Conservation (phyloP, 2,888 invertebrate genomes). For the Actias luna region DNA sequence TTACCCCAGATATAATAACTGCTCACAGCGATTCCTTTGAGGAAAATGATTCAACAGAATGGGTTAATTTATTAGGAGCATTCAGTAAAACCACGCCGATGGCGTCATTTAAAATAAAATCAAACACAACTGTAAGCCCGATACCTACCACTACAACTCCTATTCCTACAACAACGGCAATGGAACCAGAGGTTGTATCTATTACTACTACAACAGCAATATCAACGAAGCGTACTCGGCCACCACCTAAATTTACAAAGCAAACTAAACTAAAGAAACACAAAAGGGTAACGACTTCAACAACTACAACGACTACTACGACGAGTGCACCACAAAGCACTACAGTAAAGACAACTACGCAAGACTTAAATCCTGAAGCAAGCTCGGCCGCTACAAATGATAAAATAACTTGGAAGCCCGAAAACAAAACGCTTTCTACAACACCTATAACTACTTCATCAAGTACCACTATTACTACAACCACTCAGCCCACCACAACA, state of each 20-base stretch:
- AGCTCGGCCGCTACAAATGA: constrained; percentile 56
- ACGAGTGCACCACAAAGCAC: constrained; percentile 41
- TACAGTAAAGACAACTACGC: constrained; percentile 46
- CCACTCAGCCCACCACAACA: constrained; percentile 33
- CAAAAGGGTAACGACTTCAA: constrained; percentile 60
- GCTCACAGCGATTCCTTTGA: constrained; percentile 41
- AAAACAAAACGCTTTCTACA: constrained; percentile 31
- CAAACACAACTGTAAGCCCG: constrained; percentile 36
- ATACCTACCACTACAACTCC: constrained; percentile 36
- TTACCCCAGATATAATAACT: constrained; percentile 66
- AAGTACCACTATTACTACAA: constrained; percentile 37
- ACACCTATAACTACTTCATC: constrained; percentile 29
- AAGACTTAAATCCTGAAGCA: constrained; percentile 62
- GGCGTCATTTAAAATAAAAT: constrained; percentile 47
- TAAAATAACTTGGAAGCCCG: constrained; percentile 19
- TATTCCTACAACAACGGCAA: constrained; percentile 28
- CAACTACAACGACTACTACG: constrained; percentile 51
- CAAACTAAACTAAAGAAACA: constrained; percentile 65
- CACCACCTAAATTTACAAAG: constrained; percentile 62
- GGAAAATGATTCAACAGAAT: constrained; percentile 49
- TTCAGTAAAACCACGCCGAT: constrained; percentile 72
- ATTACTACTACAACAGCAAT: constrained; percentile 46
- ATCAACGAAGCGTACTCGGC: constrained; percentile 64
- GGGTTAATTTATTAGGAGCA: constrained; percentile 64
- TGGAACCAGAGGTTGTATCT: constrained; percentile 23